Conservation (phyloP, 2,113 vertebrate species). For the Syngnathus floridae region DNA sequence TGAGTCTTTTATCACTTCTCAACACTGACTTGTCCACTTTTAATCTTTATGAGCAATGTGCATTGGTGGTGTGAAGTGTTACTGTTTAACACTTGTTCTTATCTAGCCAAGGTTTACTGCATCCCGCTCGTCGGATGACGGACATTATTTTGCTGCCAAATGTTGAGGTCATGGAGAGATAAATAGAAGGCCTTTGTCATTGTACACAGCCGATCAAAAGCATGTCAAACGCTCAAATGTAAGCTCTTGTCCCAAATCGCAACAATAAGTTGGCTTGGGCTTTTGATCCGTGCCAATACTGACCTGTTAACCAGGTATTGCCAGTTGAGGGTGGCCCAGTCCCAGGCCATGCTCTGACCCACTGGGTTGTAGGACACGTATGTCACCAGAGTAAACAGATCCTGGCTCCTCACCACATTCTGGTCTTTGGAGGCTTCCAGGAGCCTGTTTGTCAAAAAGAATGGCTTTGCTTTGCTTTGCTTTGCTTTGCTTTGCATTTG, state of each 20-base stretch:
- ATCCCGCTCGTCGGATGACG: neutral
- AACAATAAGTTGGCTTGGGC: too few species aligned
- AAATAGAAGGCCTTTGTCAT: too few species aligned
- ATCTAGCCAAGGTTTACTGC: neutral
- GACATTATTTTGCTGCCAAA: too few species aligned
- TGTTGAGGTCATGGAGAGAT: too few species aligned
- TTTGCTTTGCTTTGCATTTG: too few species aligned
- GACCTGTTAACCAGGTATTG: constrained; percentile 85
- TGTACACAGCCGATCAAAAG: too few species aligned
- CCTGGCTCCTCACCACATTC: constrained; percentile 82
- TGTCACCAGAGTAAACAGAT: constrained; percentile 84
- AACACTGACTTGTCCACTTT: neutral
- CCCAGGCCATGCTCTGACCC: constrained; percentile 91
- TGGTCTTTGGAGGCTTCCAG: constrained; percentile 76
- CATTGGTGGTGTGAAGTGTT: neutral
- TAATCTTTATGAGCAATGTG: neutral
- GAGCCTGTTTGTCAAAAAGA: constrained; percentile 67
- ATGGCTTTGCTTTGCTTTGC: too few species aligned
- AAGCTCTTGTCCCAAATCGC: too few species aligned
- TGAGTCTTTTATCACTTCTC: neutral
- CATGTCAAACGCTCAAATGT: too few species aligned
- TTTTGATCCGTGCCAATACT: constrained; percentile 9
- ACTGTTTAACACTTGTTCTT: neutral
- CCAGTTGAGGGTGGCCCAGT: constrained; percentile 94
- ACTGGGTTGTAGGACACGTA: constrained; percentile 84